Evolutionary conservation across 2,113 vertebrate genomes (phyloP), one percentile per base, ranked within the genome.

Genomic region (Zosterops lateralis): DNA sequence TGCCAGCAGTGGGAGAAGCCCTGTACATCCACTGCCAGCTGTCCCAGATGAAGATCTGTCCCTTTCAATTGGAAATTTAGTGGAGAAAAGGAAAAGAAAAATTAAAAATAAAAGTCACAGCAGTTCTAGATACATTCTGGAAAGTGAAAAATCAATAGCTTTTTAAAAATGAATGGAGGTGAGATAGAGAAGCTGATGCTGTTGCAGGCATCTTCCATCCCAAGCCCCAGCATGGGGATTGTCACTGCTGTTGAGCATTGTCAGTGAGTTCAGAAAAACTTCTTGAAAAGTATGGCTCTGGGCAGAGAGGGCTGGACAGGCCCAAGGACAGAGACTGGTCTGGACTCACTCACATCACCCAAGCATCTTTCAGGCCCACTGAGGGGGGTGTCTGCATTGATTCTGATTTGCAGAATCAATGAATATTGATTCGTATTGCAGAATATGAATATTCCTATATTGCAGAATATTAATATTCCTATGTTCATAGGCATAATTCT

Each of bases 221-320:
- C 50, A 54, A 91, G 21, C 31, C 34, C 34, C 84, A 58, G 38
- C 1, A 1, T 1, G 6, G 19, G 32, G 61, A 45, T 17, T 18
- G 28, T 47, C 7, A 1, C 21, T 61, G 6, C 4, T 20, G 16
- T 10, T n/a, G n/a, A 28, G 25, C 2, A 3, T 5, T 75, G 50
- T 11, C 12, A 50, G 15, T 13, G 28, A 58, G 38, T 77, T 58
- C 65, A 84, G 68, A 32, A 67, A 67, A 73, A 54, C 25, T 32
- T 40, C 20, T 50, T 62, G 32, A 29, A 15, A 73, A 86, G 9
- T 7, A 5, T 12, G 34, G 40, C 29, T 91, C 50, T 80, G 51
- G 25, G 28, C 36, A 61, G 73, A 44, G 57, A 84, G 13, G 4
- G 12, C 6, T 20, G 28, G 8, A 36, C 0, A 12, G 50, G 29